Percentiles rank a stretch among this genome's conserved stretches.
phyloP scores from a whole-genome alignment of 2,113 vertebrate species.

The Aspidoscelis tigris region DNA sequence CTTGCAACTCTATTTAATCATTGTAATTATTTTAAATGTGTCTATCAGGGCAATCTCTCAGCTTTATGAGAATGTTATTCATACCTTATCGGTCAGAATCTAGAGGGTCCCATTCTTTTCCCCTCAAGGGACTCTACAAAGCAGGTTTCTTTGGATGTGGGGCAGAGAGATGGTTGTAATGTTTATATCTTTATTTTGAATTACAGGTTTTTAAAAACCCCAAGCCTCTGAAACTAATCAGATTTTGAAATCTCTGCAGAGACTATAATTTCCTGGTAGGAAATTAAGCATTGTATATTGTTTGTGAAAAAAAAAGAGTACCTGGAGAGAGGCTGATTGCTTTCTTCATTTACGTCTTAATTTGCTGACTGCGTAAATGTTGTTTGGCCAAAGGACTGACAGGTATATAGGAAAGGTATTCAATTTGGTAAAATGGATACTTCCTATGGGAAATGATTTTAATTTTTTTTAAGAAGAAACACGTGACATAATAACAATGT shows the following conservation, averaged over 20 bases:
- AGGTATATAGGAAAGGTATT: conserved; percentile 53
- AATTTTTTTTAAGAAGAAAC: not conserved
- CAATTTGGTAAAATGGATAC: conserved; percentile 53
- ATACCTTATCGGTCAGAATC: conserved; percentile 73
- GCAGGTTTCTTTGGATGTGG: conserved; percentile 60
- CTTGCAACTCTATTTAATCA: conserved; percentile 74
- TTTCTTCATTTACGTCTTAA: conserved; percentile 59
- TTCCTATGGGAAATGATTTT: conserved; percentile 54
- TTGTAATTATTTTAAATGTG: conserved; percentile 75
- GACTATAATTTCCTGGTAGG: conserved; percentile 66
- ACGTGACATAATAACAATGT: conserved; percentile 23
- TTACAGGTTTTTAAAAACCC: conserved; percentile 57
- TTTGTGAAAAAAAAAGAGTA: conserved; percentile 62
- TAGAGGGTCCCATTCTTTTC: conserved; percentile 59
- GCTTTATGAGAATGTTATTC: conserved; percentile 75
- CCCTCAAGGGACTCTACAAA: conserved; percentile 51
- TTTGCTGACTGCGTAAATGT: conserved; percentile 63
- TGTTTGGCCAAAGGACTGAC: conserved; percentile 60
- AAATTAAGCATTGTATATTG: conserved; percentile 69
- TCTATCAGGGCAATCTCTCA: conserved; percentile 71
- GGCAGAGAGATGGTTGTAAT: conserved; percentile 37
- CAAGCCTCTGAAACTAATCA: conserved; percentile 68
- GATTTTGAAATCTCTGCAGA: conserved; percentile 68
- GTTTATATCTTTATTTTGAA: conserved; percentile 66
- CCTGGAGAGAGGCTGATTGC: conserved; percentile 61